phyloP scores from a whole-genome alignment of 1,140 invertebrate species.

The silkworm (Bombyx mori) region DNA sequence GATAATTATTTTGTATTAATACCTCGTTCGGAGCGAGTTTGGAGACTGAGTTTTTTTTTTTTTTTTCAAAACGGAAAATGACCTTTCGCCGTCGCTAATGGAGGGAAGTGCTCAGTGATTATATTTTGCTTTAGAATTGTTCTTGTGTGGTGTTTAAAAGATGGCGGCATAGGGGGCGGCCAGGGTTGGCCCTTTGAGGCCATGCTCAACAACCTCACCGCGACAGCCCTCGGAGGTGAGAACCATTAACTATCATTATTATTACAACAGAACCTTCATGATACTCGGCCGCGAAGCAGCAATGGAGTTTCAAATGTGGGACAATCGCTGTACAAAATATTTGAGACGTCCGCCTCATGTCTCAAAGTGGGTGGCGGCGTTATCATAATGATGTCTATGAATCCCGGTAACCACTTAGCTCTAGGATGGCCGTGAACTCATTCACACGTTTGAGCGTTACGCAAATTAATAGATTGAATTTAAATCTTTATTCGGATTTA shows the following conservation, averaged over 20 bases:
- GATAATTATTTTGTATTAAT: slow-evolving; percentile 65
- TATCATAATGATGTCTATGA: too few species aligned
- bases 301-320: too few species aligned
- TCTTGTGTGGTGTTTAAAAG: slow-evolving; percentile 33
- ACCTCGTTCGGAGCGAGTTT: slow-evolving; percentile 43
- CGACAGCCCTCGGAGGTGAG: slow-evolving; percentile 62
- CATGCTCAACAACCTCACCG: slow-evolving; percentile 66
- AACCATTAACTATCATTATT: not conserved
- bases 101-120: not conserved
- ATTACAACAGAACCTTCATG: not conserved
- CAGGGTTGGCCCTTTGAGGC: slow-evolving; percentile 63
- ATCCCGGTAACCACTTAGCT: too few species aligned
- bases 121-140: slow-evolving; percentile 1
- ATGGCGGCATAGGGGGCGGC: slow-evolving; percentile 64
- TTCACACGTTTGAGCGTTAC: too few species aligned
- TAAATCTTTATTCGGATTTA: too few species aligned
- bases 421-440: too few species aligned
- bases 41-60: slow-evolving; percentile 8
- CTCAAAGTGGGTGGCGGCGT: too few species aligned
- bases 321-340: too few species aligned
- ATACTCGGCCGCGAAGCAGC: too few species aligned
- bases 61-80: slow-evolving; percentile 2
- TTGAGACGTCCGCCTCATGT: too few species aligned
- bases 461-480: too few species aligned
- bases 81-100: not conserved